phyloP scores from a whole-genome alignment of 2,113 vertebrate species.

The Propithecus coquereli region DNA sequence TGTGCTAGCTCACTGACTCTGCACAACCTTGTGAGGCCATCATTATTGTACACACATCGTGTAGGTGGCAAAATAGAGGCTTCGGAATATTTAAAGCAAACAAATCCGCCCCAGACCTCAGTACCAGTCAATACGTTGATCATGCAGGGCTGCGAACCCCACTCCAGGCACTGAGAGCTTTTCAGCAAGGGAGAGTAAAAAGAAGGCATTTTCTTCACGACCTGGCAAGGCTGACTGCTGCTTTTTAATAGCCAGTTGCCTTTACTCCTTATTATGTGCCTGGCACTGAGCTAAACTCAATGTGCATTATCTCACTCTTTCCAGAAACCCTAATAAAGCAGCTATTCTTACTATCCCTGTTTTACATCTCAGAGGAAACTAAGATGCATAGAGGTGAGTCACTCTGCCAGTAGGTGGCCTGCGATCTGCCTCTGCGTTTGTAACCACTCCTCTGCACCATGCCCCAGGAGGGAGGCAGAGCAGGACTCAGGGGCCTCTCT shows the following conservation, averaged over 20 bases:
- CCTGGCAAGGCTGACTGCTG: no score
- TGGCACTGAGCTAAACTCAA: neutral
- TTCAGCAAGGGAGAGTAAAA: neutral
- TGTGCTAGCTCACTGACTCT: neutral
- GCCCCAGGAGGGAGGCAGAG: neutral
- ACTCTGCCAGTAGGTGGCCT: neutral
- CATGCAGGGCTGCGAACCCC: neutral
- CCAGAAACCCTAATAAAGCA: neutral
- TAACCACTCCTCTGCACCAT: neutral
- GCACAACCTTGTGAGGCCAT: neutral
- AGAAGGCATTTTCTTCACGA: neutral
- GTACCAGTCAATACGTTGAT: neutral
- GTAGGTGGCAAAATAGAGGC: neutral
- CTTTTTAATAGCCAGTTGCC: neutral
- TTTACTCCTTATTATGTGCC: neutral
- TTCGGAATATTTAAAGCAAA: neutral
- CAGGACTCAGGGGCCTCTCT: neutral
- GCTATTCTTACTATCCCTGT: neutral
- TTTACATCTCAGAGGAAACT: slow-evolving; percentile 27
- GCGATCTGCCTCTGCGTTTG: neutral
- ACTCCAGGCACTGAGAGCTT: neutral
- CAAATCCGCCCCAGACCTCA: neutral
- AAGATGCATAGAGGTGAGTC: slow-evolving; percentile 12
- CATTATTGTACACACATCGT: neutral
- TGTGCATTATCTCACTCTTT: neutral